Base-by-base conservation (phyloP, 2,797 vertebrate species). In the Clarias fuscus region DNA sequence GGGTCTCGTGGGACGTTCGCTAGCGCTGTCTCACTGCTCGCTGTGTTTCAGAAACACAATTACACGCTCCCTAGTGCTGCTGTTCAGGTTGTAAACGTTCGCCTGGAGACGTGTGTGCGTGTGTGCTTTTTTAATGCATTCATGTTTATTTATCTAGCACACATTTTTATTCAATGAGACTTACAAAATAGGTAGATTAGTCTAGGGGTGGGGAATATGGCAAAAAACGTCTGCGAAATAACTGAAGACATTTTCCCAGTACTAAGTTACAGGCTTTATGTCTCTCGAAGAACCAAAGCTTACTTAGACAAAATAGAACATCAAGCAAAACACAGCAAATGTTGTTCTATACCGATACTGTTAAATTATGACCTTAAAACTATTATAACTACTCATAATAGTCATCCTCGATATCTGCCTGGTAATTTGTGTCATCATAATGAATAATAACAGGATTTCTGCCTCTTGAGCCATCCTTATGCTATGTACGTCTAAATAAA, bases 31-130 rank as follows among this genome's bases (percentile, higher is more conserved):
- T 18, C 70, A 68, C 73, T 27, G 30, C 58, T 13, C 48, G 3
- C 18, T 43, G 33, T 40, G 43, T 72, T 85, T 85, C 65, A 80
- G 56, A 72, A 85, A 59, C 15, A 30, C 24, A 53, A 77, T 81
- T 84, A 75, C 58, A 37, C 33, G 72, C 68, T 80, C 15, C 5
- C 56, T 11, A 40, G 14, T 80, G 15, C 65, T 43, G 75, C 53
- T 22, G 43, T 59, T 71, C 56, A 43, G 2, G n/a, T 59, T 43
- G 37, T 59, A 71, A 24, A 71, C 37, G 53, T 61, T 56, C 30
- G 33, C 76, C 75, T 80, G 64, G 64, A 85, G 73, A 77, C 61
- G 24, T 5, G 37, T 18, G 37, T 40, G 18, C 13, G 43, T 10
- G 43, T 48, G 40, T 43, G 7, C 10, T 48, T 48, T 48, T 48